Percentiles rank a stretch among this genome's conserved stretches.
These are phyloP conservation scores for Rhingia rostrata DNA, from an alignment of 2,888 invertebrate species.

Conservation along the genomic window DNA sequence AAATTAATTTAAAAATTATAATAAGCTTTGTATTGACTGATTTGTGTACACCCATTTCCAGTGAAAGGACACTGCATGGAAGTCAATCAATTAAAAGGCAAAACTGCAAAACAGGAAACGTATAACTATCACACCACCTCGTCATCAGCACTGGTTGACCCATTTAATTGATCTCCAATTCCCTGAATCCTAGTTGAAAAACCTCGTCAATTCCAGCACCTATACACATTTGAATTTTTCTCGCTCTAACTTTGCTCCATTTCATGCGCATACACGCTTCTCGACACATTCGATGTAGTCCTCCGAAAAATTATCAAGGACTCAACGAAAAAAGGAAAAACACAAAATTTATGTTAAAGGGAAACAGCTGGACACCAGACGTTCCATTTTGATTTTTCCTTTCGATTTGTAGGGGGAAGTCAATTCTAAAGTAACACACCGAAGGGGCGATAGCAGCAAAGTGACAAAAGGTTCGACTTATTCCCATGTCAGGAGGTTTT, in stretches of 20 bases:
- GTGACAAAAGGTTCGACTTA: constrained; percentile 40
- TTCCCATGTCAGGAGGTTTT: constrained; percentile 16
- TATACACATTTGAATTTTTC: constrained; percentile 4
- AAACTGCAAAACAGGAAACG: too few species aligned
- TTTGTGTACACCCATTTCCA: too few species aligned
- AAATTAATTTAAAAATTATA: too few species aligned
- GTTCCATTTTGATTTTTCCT: constrained; percentile 16
- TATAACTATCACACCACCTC: too few species aligned
- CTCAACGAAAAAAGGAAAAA: constrained; percentile 27
- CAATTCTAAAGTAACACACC: constrained; percentile 18
- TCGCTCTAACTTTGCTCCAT: constrained; percentile 6
- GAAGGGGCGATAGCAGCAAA: constrained; percentile 13
- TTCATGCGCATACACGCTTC: constrained; percentile 3
- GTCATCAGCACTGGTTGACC: too few species aligned
- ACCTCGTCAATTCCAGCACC: background rate
- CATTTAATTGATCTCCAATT: too few species aligned
- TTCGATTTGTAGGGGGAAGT: background rate
- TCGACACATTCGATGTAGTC: constrained; percentile 11
- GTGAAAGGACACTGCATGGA: too few species aligned
- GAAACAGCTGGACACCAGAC: constrained; percentile 58
- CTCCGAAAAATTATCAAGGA: constrained; percentile 51
- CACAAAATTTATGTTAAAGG: constrained; percentile 52
- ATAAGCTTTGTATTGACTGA: too few species aligned
- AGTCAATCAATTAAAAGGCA: too few species aligned
- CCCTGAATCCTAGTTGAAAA: too few species aligned